Percentiles rank a stretch among this genome's conserved stretches.
Conservation (phyloP, 1,140 invertebrate species). For the Drosophila asahinai region DNA sequence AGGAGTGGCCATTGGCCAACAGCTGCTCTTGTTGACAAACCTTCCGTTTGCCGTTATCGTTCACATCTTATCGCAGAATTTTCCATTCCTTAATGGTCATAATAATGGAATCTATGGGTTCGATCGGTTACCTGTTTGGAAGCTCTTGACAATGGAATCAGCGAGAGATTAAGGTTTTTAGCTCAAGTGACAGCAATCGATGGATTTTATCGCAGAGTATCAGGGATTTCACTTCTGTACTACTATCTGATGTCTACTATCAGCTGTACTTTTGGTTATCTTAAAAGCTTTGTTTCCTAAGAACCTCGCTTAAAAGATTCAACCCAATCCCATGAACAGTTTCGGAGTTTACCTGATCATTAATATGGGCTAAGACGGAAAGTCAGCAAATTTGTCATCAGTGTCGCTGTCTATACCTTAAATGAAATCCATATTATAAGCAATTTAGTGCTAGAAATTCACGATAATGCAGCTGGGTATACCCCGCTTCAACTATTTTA, state of each 20-base stretch:
- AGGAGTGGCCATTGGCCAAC: conserved; percentile 13
- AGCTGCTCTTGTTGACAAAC: conserved; percentile 64
- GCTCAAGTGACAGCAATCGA: conserved; percentile 13
- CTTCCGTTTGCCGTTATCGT: conserved; percentile 58
- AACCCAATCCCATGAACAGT: background rate
- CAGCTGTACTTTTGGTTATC: background rate
- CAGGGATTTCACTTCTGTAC: background rate
- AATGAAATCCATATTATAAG: background rate
- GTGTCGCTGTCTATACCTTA: too few relatives aligned
- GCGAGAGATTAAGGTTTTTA: conserved; percentile 19
- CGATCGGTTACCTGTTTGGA: conserved; percentile 18
- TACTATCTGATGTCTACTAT: background rate
- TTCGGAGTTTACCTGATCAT: too few relatives aligned
- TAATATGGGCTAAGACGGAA: too few relatives aligned
- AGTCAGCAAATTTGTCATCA: too few relatives aligned
- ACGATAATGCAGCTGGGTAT: background rate
- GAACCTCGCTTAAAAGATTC: background rate
- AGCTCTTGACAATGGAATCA: conserved; percentile 28
- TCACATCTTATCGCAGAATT: conserved; percentile 69
- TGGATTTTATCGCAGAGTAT: conserved; percentile 16
- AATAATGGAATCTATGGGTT: conserved; percentile 33
- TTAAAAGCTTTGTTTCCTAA: background rate
- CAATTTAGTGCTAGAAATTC: background rate
- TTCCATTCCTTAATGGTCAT: conserved; percentile 32
- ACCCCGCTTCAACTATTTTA: conserved; percentile 4